Conservation (phyloP, 2,113 vertebrate species). For the Gadus chalcogrammus region DNA sequence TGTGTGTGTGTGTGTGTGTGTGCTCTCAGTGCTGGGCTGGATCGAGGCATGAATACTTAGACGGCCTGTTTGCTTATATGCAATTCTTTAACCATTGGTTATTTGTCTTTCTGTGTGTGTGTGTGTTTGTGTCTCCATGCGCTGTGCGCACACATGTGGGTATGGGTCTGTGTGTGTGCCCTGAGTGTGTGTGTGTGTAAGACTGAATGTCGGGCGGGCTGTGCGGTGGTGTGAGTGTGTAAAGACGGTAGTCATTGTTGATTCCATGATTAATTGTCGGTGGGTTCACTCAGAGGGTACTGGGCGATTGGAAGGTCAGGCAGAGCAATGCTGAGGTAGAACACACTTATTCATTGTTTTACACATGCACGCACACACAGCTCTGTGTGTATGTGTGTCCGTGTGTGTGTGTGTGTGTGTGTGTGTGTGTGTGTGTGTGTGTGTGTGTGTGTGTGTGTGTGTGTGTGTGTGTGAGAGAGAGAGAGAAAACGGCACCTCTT, state of each 20-base stretch:
- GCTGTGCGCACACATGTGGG: neutral
- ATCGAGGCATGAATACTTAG: neutral
- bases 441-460: slow-evolving; percentile 19
- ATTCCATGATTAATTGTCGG: slow-evolving; percentile 71
- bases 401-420: slow-evolving; percentile 23
- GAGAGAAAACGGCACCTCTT: slow-evolving; percentile 52
- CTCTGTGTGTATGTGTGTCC: slow-evolving; percentile 21
- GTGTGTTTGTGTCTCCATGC: too few species aligned
- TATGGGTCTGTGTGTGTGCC: slow-evolving; percentile 21
- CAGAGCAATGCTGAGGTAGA: slow-evolving; percentile 56
- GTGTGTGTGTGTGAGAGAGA: slow-evolving; percentile 23
- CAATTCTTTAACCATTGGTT: too few species aligned
- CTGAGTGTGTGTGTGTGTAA: slow-evolving; percentile 3
- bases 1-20: neutral
- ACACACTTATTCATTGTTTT: slow-evolving; percentile 58
- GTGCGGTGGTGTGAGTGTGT: slow-evolving; percentile 4
- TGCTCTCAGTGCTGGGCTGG: neutral
- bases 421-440: slow-evolving; percentile 20
- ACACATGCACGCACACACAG: slow-evolving; percentile 24
- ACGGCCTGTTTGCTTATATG: too few species aligned
- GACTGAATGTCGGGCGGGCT: slow-evolving; percentile 9
- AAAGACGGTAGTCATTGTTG: slow-evolving; percentile 49
- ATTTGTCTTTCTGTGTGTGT: too few species aligned
- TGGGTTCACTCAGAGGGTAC: slow-evolving; percentile 70
- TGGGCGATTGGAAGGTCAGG: slow-evolving; percentile 66